phyloP scores from a whole-genome alignment of 2,888 invertebrate genomes.

The Chymomyza caudatula region DNA sequence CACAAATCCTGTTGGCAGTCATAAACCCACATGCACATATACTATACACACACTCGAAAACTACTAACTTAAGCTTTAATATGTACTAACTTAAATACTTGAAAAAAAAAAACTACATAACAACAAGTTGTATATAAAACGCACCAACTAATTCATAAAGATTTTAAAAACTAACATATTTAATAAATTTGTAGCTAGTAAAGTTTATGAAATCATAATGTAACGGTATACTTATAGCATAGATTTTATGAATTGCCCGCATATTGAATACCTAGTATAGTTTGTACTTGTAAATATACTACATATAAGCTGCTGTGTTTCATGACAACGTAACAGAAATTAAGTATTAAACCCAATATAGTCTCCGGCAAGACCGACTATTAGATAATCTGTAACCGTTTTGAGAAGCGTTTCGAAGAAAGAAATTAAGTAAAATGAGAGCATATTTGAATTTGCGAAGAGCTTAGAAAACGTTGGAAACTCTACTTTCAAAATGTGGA shows the following conservation, averaged over 20 bases:
- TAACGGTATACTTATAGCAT: slow-evolving; percentile 24
- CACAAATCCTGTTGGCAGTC: neutral
- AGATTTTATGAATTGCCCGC: slow-evolving; percentile 14
- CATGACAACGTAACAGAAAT: slow-evolving; percentile 67
- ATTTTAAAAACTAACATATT: slow-evolving; percentile 50
- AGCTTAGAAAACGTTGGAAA: no score
- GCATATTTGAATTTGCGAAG: neutral
- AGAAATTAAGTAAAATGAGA: slow-evolving; percentile 5
- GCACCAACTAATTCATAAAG: slow-evolving; percentile 70
- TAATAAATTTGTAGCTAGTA: slow-evolving; percentile 50
- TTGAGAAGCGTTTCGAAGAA: no score
- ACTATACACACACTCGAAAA: neutral
- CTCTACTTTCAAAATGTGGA: neutral
- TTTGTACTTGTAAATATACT: slow-evolving; percentile 55
- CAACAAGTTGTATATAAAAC: slow-evolving; percentile 66
- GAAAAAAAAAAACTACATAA: slow-evolving; percentile 33
- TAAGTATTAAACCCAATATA: neutral
- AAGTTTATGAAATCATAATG: slow-evolving; percentile 30
- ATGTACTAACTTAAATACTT: slow-evolving; percentile 9
- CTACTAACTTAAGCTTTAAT: slow-evolving; percentile 10
- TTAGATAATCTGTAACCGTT: neutral
- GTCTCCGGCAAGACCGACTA: neutral
- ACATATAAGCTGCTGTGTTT: slow-evolving; percentile 70
- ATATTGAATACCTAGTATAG: slow-evolving; percentile 1
- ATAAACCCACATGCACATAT: neutral